These are phyloP conservation scores for Salminus brasiliensis DNA, from an alignment of 2,113 vertebrate genomes.

Conservation along the genomic window DNA sequence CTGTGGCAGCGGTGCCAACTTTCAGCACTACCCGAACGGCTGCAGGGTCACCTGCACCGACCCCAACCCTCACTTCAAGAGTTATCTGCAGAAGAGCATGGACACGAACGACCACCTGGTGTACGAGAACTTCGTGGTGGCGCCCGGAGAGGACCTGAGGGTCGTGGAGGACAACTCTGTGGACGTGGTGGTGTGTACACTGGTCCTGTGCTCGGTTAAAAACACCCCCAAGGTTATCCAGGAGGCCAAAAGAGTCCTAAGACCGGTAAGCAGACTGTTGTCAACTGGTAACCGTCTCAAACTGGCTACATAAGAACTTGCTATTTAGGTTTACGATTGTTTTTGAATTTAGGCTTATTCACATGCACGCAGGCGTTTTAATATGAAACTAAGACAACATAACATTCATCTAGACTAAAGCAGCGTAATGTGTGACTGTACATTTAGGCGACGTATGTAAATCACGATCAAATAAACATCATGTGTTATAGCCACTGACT, in stretches of 20 bases:
- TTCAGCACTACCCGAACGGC: slow-evolving; percentile 79
- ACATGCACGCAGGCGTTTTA: no score
- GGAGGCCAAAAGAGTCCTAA: slow-evolving; percentile 78
- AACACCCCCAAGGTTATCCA: slow-evolving; percentile 65
- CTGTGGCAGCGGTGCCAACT: slow-evolving; percentile 81
- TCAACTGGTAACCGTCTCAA: background rate
- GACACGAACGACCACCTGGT: slow-evolving; percentile 74
- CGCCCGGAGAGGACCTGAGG: slow-evolving; percentile 77
- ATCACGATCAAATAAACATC: no score
- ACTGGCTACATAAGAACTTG: no score
- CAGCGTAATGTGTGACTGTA: no score
- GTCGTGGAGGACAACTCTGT: slow-evolving; percentile 72
- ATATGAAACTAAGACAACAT: no score
- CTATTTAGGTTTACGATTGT: no score
- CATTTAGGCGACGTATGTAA: no score
- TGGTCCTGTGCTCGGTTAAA: slow-evolving; percentile 82
- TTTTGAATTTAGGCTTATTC: no score
- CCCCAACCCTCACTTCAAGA: slow-evolving; percentile 79
- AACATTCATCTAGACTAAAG: no score
- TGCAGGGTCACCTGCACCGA: slow-evolving; percentile 82
- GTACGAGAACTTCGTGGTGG: slow-evolving; percentile 75
- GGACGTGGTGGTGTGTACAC: slow-evolving; percentile 81
- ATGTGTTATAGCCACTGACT: no score
- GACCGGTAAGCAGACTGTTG: slow-evolving; percentile 72
- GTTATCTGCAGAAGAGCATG: slow-evolving; percentile 69